phyloP scores from a whole-genome alignment of 2,113 vertebrate species.

The Perca fluviatilis region DNA sequence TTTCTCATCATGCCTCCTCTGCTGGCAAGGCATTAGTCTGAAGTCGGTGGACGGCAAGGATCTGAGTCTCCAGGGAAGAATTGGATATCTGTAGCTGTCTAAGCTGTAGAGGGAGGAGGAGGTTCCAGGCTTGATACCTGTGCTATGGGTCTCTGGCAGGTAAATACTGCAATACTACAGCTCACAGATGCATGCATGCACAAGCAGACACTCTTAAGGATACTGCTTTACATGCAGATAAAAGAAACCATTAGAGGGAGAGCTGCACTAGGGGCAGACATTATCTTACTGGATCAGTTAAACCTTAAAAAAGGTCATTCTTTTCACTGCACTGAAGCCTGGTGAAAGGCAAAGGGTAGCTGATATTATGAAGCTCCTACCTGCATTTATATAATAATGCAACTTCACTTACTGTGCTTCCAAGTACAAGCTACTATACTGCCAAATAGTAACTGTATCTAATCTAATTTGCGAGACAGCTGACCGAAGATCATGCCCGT shows the following conservation, averaged over 20 bases:
- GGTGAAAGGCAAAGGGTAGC: not conserved
- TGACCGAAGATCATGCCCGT: not conserved
- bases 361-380: not conserved
- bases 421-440: not conserved
- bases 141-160: not conserved
- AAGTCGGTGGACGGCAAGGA: not conserved
- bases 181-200: not conserved
- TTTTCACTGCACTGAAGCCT: not conserved
- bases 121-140: not conserved
- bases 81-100: constrained; percentile 1
- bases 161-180: not conserved
- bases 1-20: constrained; percentile 32
- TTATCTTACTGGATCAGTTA: constrained; percentile 1
- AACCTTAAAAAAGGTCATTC: not conserved
- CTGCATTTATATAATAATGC: not conserved
- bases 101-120: not conserved
- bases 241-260: not conserved
- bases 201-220: not conserved
- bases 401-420: not conserved
- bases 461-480: not conserved
- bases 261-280: not conserved
- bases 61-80: constrained; percentile 17
- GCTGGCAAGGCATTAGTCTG: constrained; percentile 8
- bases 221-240: not conserved
- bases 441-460: not conserved